Conservation (phyloP, 2,797 vertebrate species). For the Semotilus atromaculatus region DNA sequence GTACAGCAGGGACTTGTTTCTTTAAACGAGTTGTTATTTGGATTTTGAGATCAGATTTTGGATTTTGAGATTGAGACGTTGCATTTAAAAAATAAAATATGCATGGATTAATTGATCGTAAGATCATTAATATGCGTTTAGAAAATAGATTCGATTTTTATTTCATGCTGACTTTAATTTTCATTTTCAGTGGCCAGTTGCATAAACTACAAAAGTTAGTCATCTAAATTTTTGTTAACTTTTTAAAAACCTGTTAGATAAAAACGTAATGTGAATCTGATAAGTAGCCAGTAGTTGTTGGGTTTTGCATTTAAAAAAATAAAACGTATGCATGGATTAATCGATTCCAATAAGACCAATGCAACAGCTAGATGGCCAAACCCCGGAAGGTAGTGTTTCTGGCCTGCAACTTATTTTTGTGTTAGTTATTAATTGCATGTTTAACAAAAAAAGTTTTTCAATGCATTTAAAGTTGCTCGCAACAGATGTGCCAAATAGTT, state of each 20-base stretch:
- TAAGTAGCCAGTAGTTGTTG: neutral
- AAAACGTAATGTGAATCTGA: no score
- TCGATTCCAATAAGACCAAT: neutral
- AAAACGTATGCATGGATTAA: neutral
- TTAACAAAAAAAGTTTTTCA: neutral
- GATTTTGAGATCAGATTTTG: neutral
- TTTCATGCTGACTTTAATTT: neutral
- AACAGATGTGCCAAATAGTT: neutral
- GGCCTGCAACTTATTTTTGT: neutral
- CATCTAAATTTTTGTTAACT: no score
- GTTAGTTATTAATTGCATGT: neutral
- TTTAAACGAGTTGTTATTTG: neutral
- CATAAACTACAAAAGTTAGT: no score
- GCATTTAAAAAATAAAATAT: neutral
- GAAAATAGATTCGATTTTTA: neutral
- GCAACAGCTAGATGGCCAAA: neutral
- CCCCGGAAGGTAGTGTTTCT: no score
- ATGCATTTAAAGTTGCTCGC: neutral
- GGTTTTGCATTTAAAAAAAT: neutral
- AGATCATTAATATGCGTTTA: neutral
- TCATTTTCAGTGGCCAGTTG: no score
- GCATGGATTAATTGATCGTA: neutral
- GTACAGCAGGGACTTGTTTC: no score
- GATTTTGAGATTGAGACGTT: neutral
- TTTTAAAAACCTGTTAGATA: no score